phyloP scores from a whole-genome alignment of 2,888 invertebrate genomes.

The Lochmaea crataegi region DNA sequence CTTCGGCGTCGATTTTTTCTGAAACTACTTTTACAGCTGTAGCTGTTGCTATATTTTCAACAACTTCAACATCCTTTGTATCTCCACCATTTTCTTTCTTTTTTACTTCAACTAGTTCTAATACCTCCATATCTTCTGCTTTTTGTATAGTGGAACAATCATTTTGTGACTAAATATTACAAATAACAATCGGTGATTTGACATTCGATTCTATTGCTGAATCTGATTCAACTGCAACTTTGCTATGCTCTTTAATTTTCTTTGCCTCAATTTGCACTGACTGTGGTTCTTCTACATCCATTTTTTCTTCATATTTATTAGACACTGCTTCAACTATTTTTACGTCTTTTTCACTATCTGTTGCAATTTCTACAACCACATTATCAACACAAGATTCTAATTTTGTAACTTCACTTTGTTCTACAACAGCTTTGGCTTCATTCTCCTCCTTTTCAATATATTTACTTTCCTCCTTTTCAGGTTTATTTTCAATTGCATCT shows the following conservation, averaged over 20 bases:
- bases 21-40: no score
- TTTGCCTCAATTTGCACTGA: background rate
- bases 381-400: background rate
- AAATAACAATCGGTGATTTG: no score
- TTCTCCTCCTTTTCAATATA: constrained; percentile 9
- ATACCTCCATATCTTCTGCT: no score
- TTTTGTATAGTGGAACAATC: no score
- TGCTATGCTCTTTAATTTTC: background rate
- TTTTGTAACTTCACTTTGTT: background rate
- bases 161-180: no score
- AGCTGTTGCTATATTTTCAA: no score
- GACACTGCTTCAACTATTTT: constrained; percentile 18
- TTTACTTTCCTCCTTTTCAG: constrained; percentile 6
- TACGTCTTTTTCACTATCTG: background rate
- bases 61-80: no score
- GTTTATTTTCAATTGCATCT: background rate
- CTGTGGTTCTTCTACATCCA: background rate
- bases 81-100: no score
- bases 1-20: no score
- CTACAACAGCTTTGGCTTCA: constrained; percentile 8
- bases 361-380: background rate
- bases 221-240: no score
- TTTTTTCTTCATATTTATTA: background rate
- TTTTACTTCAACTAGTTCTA: no score
- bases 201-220: no score